A percentile compares a stretch with the other conserved stretches of the same genome.
phyloP scores from a whole-genome alignment of 2,113 vertebrate species.

The Cyphomyrus discorhynchus region DNA sequence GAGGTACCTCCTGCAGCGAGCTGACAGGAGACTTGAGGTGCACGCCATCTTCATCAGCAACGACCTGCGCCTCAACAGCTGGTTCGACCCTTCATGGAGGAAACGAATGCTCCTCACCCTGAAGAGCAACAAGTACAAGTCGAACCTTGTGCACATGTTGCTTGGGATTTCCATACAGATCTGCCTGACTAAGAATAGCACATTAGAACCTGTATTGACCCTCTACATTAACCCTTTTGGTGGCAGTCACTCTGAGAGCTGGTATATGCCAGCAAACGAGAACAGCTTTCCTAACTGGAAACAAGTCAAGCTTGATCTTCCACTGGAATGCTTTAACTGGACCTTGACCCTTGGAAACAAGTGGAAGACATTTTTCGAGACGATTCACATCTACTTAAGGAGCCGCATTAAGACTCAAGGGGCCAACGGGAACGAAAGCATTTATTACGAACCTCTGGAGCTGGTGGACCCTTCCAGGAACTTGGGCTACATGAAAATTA shows the following conservation, averaged over 20 bases:
- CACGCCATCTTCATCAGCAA: slow-evolving; percentile 98
- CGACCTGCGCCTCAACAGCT: slow-evolving; percentile 95
- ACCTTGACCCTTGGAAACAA: slow-evolving; percentile 90
- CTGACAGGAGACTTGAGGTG: slow-evolving; percentile 82
- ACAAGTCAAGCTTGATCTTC: slow-evolving; percentile 82
- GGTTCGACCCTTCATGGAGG: slow-evolving; percentile 95
- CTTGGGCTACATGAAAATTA: slow-evolving; percentile 98
- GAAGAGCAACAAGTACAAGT: slow-evolving; percentile 98
- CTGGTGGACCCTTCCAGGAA: slow-evolving; percentile 81
- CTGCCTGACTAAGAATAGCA: slow-evolving; percentile 96
- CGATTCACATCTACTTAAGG: slow-evolving; percentile 89
- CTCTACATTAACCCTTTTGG: slow-evolving; percentile 94
- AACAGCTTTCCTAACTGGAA: slow-evolving; percentile 90
- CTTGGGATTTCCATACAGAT: slow-evolving; percentile 89
- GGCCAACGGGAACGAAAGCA: slow-evolving; percentile 71
- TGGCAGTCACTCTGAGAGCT: slow-evolving; percentile 96
- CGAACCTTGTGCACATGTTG: slow-evolving; percentile 93
- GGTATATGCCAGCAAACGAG: slow-evolving; percentile 88
- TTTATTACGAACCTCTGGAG: slow-evolving; percentile 88
- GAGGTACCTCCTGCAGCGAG: slow-evolving; percentile 81
- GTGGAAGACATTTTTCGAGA: slow-evolving; percentile 98
- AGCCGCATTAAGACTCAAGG: slow-evolving; percentile 80
- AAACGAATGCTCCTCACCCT: slow-evolving; percentile 92
- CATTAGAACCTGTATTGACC: slow-evolving; percentile 84
- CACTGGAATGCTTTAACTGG: slow-evolving; percentile 94